Evolutionary conservation across 2,797 vertebrate genomes (phyloP).

Genomic region (Odontamblyopus rebecca): DNA sequence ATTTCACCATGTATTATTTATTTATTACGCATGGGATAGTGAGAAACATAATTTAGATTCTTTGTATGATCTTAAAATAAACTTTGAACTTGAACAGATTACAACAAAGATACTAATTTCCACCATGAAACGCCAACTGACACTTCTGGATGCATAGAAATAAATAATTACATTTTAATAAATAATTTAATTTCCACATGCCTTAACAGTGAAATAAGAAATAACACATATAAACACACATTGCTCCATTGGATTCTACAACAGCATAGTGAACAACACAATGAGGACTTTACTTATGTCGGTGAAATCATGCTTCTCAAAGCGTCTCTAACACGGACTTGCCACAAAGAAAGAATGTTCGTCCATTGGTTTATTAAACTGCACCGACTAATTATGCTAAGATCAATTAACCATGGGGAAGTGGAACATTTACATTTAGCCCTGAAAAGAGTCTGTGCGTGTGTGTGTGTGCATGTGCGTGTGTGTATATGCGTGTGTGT

Average conservation of each 20-base stretch:
- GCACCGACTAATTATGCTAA: conserved; percentile 71
- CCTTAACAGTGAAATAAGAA: no score
- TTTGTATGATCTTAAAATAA: no score
- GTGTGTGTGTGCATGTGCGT: conserved; percentile 3
- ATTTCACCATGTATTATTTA: no score
- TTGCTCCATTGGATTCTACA: background rate
- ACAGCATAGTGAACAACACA: background rate
- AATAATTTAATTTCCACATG: background rate
- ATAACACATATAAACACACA: background rate
- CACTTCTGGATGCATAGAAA: no score
- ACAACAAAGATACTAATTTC: no score
- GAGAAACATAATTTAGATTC: no score
- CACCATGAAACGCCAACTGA: no score
- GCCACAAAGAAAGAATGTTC: conserved; percentile 31
- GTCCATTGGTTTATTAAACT: conserved; percentile 73
- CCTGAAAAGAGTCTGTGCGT: conserved; percentile 39
- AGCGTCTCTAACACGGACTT: conserved; percentile 56
- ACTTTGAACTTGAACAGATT: no score
- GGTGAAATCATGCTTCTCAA: background rate
- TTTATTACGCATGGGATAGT: no score
- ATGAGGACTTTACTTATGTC: background rate
- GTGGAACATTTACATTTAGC: conserved; percentile 65
- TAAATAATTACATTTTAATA: no score
- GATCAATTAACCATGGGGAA: conserved; percentile 74
- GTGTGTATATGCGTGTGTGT: background rate